Evolutionary conservation across 2,888 invertebrate genomes (phyloP).

Genomic region (Linnaemya tessellans): DNA sequence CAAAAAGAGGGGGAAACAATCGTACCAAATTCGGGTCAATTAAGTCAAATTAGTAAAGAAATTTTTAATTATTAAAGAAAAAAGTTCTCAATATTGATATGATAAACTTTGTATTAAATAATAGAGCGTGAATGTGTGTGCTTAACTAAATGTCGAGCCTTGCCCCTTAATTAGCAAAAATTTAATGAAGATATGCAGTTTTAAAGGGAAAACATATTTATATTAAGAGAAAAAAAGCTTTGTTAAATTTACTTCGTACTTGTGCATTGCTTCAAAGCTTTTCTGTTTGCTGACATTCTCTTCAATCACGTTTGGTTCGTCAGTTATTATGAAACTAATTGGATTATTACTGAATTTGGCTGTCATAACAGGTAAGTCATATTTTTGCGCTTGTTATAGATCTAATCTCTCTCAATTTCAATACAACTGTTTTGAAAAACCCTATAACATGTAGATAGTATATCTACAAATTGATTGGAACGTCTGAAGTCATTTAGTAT

Average conservation of each 20-base stretch:
- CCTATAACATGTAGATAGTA: not conserved
- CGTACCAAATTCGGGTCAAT: slow-evolving; percentile 46
- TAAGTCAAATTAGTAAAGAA: slow-evolving; percentile 45
- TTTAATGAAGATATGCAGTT: slow-evolving; percentile 20
- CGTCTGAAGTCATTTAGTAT: not conserved
- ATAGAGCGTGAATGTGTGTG: not conserved
- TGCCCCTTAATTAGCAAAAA: slow-evolving; percentile 2
- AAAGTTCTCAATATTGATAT: slow-evolving; percentile 6
- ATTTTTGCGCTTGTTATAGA: slow-evolving; percentile 31
- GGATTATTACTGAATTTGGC: slow-evolving; percentile 83
- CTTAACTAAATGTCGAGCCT: slow-evolving; percentile 2
- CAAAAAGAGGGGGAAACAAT: too few relatives aligned
- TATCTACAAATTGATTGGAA: not conserved
- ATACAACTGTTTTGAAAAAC: not conserved
- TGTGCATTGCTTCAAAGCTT: not conserved
- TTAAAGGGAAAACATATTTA: too few relatives aligned
- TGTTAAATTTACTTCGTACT: not conserved
- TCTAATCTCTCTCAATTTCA: slow-evolving; percentile 25
- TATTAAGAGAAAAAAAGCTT: not conserved
- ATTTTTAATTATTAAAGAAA: slow-evolving; percentile 16
- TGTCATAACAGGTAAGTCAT: slow-evolving; percentile 81
- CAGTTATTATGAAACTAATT: slow-evolving; percentile 79
- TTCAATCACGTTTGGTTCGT: slow-evolving; percentile 34
- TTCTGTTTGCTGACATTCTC: slow-evolving; percentile 6
- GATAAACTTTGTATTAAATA: not conserved